Base-by-base conservation (phyloP, 2,797 vertebrate species). In the Erpetoichthys calabaricus region DNA sequence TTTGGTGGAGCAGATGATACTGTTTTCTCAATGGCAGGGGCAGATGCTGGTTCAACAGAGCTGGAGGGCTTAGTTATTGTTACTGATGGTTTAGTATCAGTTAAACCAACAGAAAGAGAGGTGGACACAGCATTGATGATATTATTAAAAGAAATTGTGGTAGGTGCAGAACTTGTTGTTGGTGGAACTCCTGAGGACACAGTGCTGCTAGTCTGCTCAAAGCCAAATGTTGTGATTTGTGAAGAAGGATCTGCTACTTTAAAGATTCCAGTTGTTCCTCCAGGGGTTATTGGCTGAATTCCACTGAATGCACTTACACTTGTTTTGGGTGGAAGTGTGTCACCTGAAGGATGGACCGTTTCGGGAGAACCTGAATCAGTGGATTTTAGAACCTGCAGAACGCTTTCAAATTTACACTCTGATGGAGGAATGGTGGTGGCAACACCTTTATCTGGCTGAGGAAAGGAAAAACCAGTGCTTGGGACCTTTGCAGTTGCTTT, bases 71-170 rank as follows among this genome's bases (percentile, higher is more conserved):
- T 86, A 57, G 87, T 75, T 0, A 78, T 63, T 0, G 56, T 63
- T 3, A 72, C 47, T 0, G 65, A 57, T 3, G 61, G 61, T 0
- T 66, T 51, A 10, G 66, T 50, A 60, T 73, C 72, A 53, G 80
- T 81, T 42, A 69, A 46, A 60, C 75, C 80, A 8, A 45, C 62
- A 47, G 68, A 45, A 45, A 68, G 1, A 3, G 63, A 60, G 4
- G 54, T 58, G 42, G 60, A 56, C 54, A 79, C 2, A 63, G 77
- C 65, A 7, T 66, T 67, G 4, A 91, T 73, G 55, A 95, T 85
- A 64, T 78, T 78, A 45, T 81, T 70, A n/a, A 94, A 87, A 0
- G 86, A 86, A 4, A 85, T 63, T 0, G 80, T 58, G 0, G 73
- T 52, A 0, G 79, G 56, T 0, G 70, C 0, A 2, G 78, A 44